Base-by-base conservation (phyloP, 92 coral and sea anemone genomes). In the Siderastrea siderea region DNA sequence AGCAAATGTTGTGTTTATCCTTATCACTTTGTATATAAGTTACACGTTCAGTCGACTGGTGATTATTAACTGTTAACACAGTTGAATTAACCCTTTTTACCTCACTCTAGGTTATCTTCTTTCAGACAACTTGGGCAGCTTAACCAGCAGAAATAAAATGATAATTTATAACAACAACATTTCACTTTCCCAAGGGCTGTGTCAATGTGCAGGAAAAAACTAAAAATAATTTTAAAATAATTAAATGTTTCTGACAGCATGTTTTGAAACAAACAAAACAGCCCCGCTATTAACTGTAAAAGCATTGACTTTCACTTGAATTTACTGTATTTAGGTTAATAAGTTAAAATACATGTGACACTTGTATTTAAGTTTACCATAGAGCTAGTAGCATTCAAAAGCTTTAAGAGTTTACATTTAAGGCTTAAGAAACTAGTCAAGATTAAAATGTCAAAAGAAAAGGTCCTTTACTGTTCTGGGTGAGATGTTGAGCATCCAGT, bases 401-500 rank as follows among this genome's bases (percentile, higher is more conserved):
- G 38, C 19, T 73, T 82, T 44, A 16, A 72, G 15, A 15, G 86
- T 71, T 72, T 46, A 70, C 60, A 59, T 59, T 48, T 15, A 83
- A 55, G 57, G 53, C 78, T 54, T 53, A 74, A 47, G 68, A 70
- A 81, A 81, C 38, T 70, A 58, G 55, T 70, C 69, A 81, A 81
- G 86, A 81, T 52, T 81, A 55, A 81, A 44, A 55, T 81, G 86
- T 81, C 87, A 83, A 74, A 72, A 71, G 51, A 63, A 83, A 72
- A 71, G 61, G 79, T 83, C 62, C 12, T 47, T 80, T 95, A 95
- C 98, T 95, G 94, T 95, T 94, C 60, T 92, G 94, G 60, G 85
- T 91, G 68, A 95, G 96, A 13, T 87, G 98, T 26, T 93, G 98
- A 16, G 84, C 91, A 85, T 95, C 96, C 84, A 75, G 71, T 1